Evolutionary conservation across 2,888 invertebrate species (phyloP), one percentile per base, ranked within the genome.

Genomic region (Dyspetes luteomarginatus): DNA sequence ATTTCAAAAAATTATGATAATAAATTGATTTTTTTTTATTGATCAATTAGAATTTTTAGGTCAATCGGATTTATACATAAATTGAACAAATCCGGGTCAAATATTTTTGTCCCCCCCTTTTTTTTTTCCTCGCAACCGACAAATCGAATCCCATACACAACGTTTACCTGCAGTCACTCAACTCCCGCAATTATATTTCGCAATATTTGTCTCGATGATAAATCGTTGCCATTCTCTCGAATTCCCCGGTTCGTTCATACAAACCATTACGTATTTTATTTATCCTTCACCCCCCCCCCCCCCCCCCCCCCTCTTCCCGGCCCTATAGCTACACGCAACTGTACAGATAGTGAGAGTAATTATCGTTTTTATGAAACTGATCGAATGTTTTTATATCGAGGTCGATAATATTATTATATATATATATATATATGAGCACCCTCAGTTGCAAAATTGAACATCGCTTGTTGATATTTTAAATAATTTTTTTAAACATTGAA

Each of bases 141-240:
- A 55, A 5, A 62, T 55, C 45, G 28, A 64, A 55, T 52, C 55
- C 30, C 24, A 15, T 62, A n/a, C 50, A 4, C 45, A n/a, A n/a
- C 24, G 45, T 65, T 26, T 68, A 43, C 48, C 56, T 56, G 30
- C 41, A 68, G n/a, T 68, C 76, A 56, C 56, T 68, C 43, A 67
- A 76, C 65, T 68, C 67, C 67, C 67, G 80, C 76, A 81, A 76
- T 81, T 72, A 81, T 81, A 55, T 81, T 81, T 81, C 80, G 72
- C 76, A 81, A 76, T 81, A 45, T 72, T 76, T 19, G 60, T 64
- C 67, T 24, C 76, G 64, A 81, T 81, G 76, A 81, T 76, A 73
- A 68, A 81, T 76, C 56, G 62, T 56, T 71, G 72, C 72, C 76
- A 56, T 81, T 79, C 79, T 71, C 79, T 75, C 69, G 64, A 56